These are phyloP conservation scores for Calidris pygmaea DNA, from an alignment of 2,113 vertebrate genomes.

Conservation along the genomic window DNA sequence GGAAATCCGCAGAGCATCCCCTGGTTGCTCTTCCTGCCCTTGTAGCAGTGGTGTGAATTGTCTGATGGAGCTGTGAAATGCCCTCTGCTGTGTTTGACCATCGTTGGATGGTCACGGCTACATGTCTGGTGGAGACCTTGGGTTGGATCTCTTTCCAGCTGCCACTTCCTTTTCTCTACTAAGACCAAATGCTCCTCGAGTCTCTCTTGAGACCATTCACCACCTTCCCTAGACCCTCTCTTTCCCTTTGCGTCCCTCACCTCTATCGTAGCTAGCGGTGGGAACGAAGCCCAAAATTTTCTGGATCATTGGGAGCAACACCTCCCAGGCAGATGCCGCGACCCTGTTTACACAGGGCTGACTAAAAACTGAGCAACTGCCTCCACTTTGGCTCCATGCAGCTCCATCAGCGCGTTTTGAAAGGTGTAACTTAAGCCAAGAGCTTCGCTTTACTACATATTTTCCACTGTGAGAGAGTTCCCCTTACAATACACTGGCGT, in stretches of 20 bases:
- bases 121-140: background rate
- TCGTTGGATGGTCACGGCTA: fast-evolving
- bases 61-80: background rate
- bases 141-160: background rate
- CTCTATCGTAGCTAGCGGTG: background rate
- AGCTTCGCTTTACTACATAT: background rate
- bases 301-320: background rate
- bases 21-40: background rate
- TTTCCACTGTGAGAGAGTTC: constrained; percentile 3
- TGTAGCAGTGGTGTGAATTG: background rate
- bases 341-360: background rate
- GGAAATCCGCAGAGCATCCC: background rate
- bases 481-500: background rate
- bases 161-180: background rate
- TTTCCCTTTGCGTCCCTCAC: background rate
- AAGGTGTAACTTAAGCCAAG: background rate
- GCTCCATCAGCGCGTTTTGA: background rate
- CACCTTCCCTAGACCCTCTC: background rate
- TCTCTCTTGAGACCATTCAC: background rate
- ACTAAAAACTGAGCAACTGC: background rate
- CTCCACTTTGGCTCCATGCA: background rate
- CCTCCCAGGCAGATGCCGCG: background rate
- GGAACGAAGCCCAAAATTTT: background rate
- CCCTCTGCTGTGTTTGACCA: background rate
- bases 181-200: background rate